Evolutionary conservation across 2,888 invertebrate species (phyloP).

Genomic region (Nephrotoma appendiculata): DNA sequence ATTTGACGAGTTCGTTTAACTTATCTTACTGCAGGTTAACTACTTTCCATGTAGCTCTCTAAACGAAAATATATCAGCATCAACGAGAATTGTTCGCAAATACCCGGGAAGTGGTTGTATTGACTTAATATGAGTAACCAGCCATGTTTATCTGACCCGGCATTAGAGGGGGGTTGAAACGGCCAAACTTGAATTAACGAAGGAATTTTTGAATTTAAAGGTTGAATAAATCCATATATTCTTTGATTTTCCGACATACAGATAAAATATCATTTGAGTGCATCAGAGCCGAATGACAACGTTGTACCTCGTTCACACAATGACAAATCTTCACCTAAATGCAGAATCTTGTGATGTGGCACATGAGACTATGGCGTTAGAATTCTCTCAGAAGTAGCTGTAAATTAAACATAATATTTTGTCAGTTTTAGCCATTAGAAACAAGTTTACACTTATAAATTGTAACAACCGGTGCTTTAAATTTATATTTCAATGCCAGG

Average conservation of each 20-base stretch:
- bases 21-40: too few species aligned
- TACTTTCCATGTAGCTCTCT: too few species aligned
- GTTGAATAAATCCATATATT: neutral
- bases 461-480: constrained; percentile 30
- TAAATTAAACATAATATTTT: neutral
- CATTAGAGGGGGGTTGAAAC: constrained; percentile 32
- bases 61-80: constrained; percentile 34
- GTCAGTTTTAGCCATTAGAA: neutral
- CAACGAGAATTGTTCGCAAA: constrained; percentile 27
- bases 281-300: constrained; percentile 24
- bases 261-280: constrained; percentile 23
- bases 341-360: constrained; percentile 23
- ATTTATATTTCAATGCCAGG: constrained; percentile 31
- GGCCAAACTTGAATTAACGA: constrained; percentile 36
- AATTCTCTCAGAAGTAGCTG: constrained; percentile 29
- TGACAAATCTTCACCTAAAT: constrained; percentile 30
- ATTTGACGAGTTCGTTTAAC: constrained; percentile 26
- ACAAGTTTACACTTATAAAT: neutral
- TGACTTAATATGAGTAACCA: constrained; percentile 27
- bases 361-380: constrained; percentile 28
- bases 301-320: constrained; percentile 29
- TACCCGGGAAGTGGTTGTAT: constrained; percentile 23
- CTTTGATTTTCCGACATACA: constrained; percentile 29
- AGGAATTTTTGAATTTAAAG: constrained; percentile 23
- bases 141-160: constrained; percentile 28